Base-by-base conservation (phyloP, 1,140 invertebrate species). In the Bombus pyrosoma region DNA sequence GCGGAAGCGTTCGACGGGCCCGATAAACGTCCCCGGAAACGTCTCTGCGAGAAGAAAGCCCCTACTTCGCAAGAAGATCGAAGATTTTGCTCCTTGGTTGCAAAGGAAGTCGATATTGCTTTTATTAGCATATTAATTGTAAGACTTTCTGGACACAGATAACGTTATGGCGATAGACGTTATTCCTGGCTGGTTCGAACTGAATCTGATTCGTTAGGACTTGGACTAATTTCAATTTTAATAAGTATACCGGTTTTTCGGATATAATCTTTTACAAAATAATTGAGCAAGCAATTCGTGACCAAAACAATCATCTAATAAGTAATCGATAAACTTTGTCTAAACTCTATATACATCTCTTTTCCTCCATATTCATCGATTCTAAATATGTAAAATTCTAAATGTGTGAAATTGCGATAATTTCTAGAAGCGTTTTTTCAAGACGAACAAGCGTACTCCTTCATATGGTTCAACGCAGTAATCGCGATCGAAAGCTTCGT, bases 61-160 rank as follows among this genome's bases (percentile, higher is more conserved):
- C 9, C 32, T n/a, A 12, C 13, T 5, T 59, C 34, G 57, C 18
- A 0, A 28, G 18, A 18, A 39, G 79, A 81, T 81, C 62, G 22
- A 59, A 71, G 43, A 72, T 53, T 53, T n/a, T 32, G 37, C 37
- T 3, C 12, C 0, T 3, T 3, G 73, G 22, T 32, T 12, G 25
- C 37, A 6, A 13, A 43, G 77, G 80, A 64, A 74, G 71, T 43
- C n/a, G 69, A 37, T 37, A 47, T 74, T 47, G 71, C 80, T 74
- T 82, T 64, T 57, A 64, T 82, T 82, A 64, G 80, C 80, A 79
- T 79, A 47, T 62, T 79, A 79, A 79, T 79, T 37, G 39, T 28
- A 47, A 68, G 77, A 47, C 66, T 84, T 83, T 80, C 72, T 73
- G 68, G 81, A 92, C 86, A 91, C 92, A 92, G 74, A 68, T 83